Percentiles rank a stretch among this genome's conserved stretches.
Evolutionary conservation across 35 echinoderm and acorn worm genomes (phyloP).

Genomic region (Lytechinus pictus): DNA sequence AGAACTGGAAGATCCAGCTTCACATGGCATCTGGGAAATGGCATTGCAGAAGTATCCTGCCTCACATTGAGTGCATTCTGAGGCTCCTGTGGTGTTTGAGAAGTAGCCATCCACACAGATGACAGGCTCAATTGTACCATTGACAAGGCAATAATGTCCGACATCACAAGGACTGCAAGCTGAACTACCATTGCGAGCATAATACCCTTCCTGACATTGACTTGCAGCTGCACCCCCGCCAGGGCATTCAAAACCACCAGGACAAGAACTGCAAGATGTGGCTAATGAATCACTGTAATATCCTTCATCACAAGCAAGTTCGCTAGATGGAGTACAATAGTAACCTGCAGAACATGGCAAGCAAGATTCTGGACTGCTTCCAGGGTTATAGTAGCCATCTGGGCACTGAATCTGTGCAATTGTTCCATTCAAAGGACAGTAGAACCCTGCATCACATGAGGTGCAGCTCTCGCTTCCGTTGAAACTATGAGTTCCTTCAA

Average conservation of each 20-base stretch:
- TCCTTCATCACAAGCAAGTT: slow-evolving; percentile 65
- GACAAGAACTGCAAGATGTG: slow-evolving; percentile 68
- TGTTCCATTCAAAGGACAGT: slow-evolving; percentile 77
- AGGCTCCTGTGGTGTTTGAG: slow-evolving; percentile 33
- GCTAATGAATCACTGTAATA: slow-evolving; percentile 75
- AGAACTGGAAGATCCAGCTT: slow-evolving; percentile 53
- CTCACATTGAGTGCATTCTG: slow-evolving; percentile 53
- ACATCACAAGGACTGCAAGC: slow-evolving; percentile 68
- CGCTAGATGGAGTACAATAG: slow-evolving; percentile 65
- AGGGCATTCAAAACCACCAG: slow-evolving; percentile 78
- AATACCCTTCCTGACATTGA: slow-evolving; percentile 61
- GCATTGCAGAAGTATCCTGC: slow-evolving; percentile 69
- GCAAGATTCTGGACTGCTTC: slow-evolving; percentile 65
- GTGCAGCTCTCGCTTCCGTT: slow-evolving; percentile 71
- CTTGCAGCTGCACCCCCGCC: slow-evolving; percentile 2
- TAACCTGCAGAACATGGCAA: slow-evolving; percentile 64
- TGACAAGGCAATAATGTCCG: slow-evolving; percentile 73
- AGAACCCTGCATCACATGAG: slow-evolving; percentile 73
- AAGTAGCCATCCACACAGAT: slow-evolving; percentile 66
- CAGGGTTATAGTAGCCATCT: slow-evolving; percentile 55
- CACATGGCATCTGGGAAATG: slow-evolving; percentile 37
- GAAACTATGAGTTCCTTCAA: slow-evolving; percentile 64
- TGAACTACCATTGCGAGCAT: slow-evolving; percentile 83
- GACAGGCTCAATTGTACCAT: slow-evolving; percentile 62
- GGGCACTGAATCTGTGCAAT: slow-evolving; percentile 61